A percentile compares a stretch with the other conserved stretches of the same genome.
These are phyloP conservation scores for Loripinus fragilis DNA, from an alignment of 2,888 invertebrate species.

Conservation along the genomic window DNA sequence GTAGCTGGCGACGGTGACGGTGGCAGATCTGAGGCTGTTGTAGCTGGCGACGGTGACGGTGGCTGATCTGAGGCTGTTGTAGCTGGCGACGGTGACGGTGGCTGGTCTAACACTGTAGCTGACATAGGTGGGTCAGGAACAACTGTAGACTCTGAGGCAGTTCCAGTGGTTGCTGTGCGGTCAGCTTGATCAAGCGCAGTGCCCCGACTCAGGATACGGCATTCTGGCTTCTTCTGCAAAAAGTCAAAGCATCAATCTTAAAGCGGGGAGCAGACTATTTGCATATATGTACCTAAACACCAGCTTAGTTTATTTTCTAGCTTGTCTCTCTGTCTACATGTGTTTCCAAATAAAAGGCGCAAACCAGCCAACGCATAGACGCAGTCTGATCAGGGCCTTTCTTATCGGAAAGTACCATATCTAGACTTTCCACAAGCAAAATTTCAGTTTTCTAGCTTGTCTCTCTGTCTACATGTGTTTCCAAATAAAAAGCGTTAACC, in stretches of 20 bases:
- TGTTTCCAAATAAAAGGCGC: too few relatives aligned
- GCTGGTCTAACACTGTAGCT: not conserved
- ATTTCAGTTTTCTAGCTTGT: not conserved
- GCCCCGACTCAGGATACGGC: not conserved
- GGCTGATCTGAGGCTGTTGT: not conserved
- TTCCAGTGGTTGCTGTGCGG: not conserved
- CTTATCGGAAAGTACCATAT: not conserved
- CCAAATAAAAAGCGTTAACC: too few relatives aligned
- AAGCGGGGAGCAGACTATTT: not conserved
- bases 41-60: not conserved
- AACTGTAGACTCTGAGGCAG: too few relatives aligned
- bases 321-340: too few relatives aligned
- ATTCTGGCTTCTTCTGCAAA: not conserved
- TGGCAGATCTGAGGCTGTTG: too few relatives aligned
- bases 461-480: not conserved
- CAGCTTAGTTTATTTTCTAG: too few relatives aligned
- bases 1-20: not conserved
- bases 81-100: not conserved
- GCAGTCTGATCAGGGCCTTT: not conserved
- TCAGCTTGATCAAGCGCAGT: not conserved
- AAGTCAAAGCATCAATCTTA: not conserved
- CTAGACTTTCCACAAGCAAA: not conserved
- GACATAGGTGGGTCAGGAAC: not conserved
- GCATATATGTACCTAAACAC: not conserved
- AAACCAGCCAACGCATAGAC: not conserved